Evolutionary conservation across 2,113 vertebrate species (phyloP).

Genomic region (Hippocampus comes): DNA sequence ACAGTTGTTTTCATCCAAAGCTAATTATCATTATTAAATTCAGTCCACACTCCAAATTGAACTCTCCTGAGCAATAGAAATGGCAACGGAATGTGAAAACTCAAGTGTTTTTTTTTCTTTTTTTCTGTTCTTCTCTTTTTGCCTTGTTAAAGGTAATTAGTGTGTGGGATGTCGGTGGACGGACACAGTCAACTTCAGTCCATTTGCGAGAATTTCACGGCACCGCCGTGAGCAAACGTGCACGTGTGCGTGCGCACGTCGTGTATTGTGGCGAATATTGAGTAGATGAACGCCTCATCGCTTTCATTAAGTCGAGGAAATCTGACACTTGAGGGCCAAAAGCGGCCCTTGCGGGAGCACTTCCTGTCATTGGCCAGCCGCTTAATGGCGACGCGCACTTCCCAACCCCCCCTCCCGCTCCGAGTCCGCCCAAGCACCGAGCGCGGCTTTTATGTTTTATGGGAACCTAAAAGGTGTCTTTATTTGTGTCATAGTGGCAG

Average conservation of each 20-base stretch:
- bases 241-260: not conserved
- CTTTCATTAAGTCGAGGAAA: not conserved
- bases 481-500: not conserved
- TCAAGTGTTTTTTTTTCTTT: not conserved
- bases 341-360: not conserved
- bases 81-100: conserved; percentile 45
- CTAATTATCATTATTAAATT: not conserved
- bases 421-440: not conserved
- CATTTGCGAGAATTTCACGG: not conserved
- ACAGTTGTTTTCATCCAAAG: not conserved
- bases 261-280: no score
- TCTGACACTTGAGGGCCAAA: not conserved
- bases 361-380: conserved; percentile 19
- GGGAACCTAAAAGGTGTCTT: not conserved
- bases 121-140: conserved; percentile 25
- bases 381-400: conserved; percentile 12
- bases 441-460: not conserved
- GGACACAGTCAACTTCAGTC: conserved; percentile 52
- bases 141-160: conserved; percentile 54
- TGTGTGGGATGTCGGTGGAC: conserved; percentile 48
- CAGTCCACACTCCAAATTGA: conserved; percentile 1
- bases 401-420: conserved; percentile 4
- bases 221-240: not conserved
- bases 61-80: conserved; percentile 63
- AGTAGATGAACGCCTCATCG: not conserved